phyloP scores from a whole-genome alignment of 2,797 vertebrate species.

The Rhinoraja longicauda region DNA sequence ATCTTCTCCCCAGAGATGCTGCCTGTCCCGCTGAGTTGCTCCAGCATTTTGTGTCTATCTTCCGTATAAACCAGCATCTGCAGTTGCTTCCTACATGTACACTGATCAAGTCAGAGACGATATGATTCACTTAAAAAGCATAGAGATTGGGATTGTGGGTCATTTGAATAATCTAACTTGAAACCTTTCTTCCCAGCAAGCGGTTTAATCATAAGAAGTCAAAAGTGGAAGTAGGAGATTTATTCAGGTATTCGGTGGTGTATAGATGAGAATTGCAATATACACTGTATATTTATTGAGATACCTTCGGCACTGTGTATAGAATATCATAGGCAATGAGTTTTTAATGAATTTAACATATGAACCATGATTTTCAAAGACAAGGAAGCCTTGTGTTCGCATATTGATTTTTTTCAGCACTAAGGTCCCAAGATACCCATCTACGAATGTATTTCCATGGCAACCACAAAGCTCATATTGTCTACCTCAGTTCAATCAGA shows the following conservation, averaged over 20 bases:
- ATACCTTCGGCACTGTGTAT: neutral
- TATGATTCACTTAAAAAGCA: neutral
- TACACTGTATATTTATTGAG: neutral
- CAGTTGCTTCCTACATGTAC: neutral
- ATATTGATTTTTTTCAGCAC: neutral
- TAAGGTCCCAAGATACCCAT: neutral
- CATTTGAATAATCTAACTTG: neutral
- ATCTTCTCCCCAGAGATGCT: too few species aligned
- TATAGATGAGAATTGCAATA: neutral
- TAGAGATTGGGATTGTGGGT: neutral
- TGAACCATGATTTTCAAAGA: neutral
- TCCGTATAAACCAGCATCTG: too few species aligned
- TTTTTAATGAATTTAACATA: neutral
- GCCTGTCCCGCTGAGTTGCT: too few species aligned
- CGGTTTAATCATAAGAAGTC: neutral
- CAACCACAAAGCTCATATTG: neutral
- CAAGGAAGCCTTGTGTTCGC: neutral
- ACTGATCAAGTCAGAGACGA: neutral
- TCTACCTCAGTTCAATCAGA: constrained; percentile 1
- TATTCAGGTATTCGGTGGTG: neutral
- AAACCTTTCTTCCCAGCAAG: neutral
- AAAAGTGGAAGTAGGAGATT: neutral
- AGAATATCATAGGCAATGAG: neutral
- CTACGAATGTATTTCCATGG: neutral
- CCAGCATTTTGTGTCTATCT: too few species aligned